Evolutionary conservation across 1,140 invertebrate genomes (phyloP), one percentile per base, ranked within the genome.

Genomic region (Sitophilus oryzae): DNA sequence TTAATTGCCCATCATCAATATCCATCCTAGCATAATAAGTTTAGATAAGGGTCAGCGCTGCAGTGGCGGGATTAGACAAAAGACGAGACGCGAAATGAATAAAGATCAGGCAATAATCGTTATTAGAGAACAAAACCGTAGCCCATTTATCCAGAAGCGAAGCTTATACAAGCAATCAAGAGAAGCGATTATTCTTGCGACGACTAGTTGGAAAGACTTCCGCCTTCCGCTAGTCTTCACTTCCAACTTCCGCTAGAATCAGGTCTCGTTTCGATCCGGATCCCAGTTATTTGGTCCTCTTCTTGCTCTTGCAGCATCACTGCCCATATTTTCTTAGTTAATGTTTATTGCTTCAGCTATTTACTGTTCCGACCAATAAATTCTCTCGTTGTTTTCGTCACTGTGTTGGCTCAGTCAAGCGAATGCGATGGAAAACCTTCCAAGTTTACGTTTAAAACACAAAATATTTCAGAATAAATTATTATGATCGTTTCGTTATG

Each of bases 141-240:
- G 30, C 49, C 35, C 52, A 59, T 59, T 59, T 59, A 59, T 59
- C 51, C 34, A 14, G 19, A 42, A 35, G 9, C 36, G 56, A 56
- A 53, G 44, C 53, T 56, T 46, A 56, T 59, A 59, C 35, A 57
- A 62, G 61, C 61, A 62, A 62, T 61, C 59, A 61, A 56, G 55
- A 43, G 23, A 53, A 55, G 51, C 52, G 52, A 60, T 62, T 62
- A 62, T 60, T 59, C 37, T 44, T 60, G 50, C 50, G 58, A 56
- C 46, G 46, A 47, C 62, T 64, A 56, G 52, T 64, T 58, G 56
- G 53, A 50, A 59, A 52, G 37, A 61, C 62, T 64, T 64, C 62
- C 62, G 62, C 58, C 59, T 64, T 64, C 62, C 62, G 59, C 34
- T 46, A 56, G 54, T 56, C 51, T 64, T 64, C 62, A 64, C 62